Percentiles rank a stretch among this genome's conserved stretches.
Evolutionary conservation across 2,797 vertebrate genomes (phyloP).

Genomic region (Ficedula albicollis): DNA sequence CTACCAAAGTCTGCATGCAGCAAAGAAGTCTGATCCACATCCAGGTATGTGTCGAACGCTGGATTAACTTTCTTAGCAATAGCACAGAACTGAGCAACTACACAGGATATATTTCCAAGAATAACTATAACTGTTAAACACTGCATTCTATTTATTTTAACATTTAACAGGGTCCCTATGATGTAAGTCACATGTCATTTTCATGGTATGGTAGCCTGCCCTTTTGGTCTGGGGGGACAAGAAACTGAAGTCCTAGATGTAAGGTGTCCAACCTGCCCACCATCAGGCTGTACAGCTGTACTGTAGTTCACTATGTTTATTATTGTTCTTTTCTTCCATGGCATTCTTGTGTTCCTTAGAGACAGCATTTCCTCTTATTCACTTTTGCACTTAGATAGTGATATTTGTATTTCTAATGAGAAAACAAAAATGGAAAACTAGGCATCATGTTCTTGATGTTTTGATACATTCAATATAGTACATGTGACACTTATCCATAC

Average conservation of each 20-base stretch:
- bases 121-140: background rate
- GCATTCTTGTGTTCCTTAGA: background rate
- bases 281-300: background rate
- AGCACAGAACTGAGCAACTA: background rate
- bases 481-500: background rate
- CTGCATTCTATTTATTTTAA: background rate
- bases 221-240: background rate
- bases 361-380: background rate
- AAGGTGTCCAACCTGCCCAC: background rate
- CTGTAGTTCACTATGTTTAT: background rate
- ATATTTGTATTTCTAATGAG: background rate
- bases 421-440: background rate
- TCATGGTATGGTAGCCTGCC: background rate
- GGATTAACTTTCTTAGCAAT: background rate
- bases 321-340: background rate
- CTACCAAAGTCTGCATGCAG: background rate
- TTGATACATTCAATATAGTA: background rate
- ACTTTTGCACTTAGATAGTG: background rate
- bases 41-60: background rate
- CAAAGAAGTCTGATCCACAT: background rate
- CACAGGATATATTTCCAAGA: background rate
- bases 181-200: background rate
- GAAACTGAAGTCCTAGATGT: background rate
- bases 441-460: background rate
- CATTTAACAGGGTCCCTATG: background rate